A percentile compares a stretch with the other conserved stretches of the same genome.
Evolutionary conservation across 2,797 vertebrate genomes (phyloP).

Genomic region (Gallinago nigripennis): DNA sequence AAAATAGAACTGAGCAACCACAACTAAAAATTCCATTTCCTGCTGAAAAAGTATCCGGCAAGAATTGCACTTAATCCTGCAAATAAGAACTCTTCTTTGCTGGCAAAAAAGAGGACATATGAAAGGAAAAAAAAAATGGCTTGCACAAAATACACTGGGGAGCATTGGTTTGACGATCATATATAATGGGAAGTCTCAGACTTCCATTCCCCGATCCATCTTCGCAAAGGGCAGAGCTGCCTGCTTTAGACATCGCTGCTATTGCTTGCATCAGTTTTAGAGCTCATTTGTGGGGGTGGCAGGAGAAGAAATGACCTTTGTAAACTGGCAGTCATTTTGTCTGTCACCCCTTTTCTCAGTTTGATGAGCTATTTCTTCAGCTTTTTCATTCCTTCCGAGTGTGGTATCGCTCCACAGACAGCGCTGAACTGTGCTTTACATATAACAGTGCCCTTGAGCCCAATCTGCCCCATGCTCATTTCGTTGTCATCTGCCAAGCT

Average conservation of each 20-base stretch:
- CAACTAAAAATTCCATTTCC: conserved; percentile 52
- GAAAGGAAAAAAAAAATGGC: neutral
- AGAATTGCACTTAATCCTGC: conserved; percentile 27
- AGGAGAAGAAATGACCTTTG: conserved; percentile 3
- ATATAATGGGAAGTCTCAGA: neutral
- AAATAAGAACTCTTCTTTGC: neutral
- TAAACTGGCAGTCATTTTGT: neutral
- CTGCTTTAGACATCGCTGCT: conserved; percentile 7
- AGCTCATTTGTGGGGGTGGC: neutral
- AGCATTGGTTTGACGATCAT: neutral
- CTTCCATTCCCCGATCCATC: neutral
- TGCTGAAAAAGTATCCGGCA: neutral
- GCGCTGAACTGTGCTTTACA: neutral
- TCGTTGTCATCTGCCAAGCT: neutral
- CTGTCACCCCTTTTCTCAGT: neutral
- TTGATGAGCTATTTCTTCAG: neutral
- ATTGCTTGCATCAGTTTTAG: neutral
- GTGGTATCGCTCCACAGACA: neutral
- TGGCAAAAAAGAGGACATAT: neutral
- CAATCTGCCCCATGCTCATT: neutral
- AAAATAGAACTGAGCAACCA: conserved; percentile 51
- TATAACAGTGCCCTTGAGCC: neutral
- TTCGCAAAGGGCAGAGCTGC: neutral
- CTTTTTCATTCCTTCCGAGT: neutral
- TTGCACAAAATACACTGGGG: neutral